Base-by-base conservation (phyloP, 2,797 vertebrate species). In the Danio kyathit region DNA sequence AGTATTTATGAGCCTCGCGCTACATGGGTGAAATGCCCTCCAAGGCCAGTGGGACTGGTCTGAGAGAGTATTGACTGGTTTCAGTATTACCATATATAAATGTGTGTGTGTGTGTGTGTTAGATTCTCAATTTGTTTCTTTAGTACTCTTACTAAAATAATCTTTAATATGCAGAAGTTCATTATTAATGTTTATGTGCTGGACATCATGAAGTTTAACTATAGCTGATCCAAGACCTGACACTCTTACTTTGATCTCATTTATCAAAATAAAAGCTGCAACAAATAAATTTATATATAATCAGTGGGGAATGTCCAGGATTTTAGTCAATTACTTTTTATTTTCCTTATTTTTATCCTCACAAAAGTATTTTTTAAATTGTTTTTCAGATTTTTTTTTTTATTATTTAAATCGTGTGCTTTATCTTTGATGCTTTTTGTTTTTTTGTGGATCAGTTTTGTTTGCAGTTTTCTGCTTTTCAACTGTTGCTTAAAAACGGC, bases 1-100 rank as follows among this genome's bases (percentile, higher is more conserved):
- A 87, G 88, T 84, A 89, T 90, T 91, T 80, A 92, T 87, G 81
- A 74, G 63, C 12, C 6, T 40, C 59, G 69, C 57, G 54, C 59
- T 66, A 43, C 38, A 81, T 7, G 17, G 59, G 48, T 51, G 11
- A n/a, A 80, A 59, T 5, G 7, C 54, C 49, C 29, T 73, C 7
- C 46, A 21, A 54, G 1, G 19, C 29, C 14, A 9, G 40, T 40
- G 59, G 46, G 67, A 19, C n/a, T 54, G 57, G 8, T 52, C 56
- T 12, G 48, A 41, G n/a, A n/a, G 59, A 29, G 29, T 29, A 29
- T 29, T 29, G 29, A 29, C 3, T 29, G 29, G 29, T 29, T 29
- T 29, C 29, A 29, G 29, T 29, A 29, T 29, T 29, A 29, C 29
- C 29, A 29, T 29, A 29, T 29, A 3, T 29, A 29, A 29, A 29